A percentile compares a stretch with the other conserved stretches of the same genome.
Evolutionary conservation across 35 echinoderm and acorn worm species (phyloP).

Genomic region (Acanthaster planci): DNA sequence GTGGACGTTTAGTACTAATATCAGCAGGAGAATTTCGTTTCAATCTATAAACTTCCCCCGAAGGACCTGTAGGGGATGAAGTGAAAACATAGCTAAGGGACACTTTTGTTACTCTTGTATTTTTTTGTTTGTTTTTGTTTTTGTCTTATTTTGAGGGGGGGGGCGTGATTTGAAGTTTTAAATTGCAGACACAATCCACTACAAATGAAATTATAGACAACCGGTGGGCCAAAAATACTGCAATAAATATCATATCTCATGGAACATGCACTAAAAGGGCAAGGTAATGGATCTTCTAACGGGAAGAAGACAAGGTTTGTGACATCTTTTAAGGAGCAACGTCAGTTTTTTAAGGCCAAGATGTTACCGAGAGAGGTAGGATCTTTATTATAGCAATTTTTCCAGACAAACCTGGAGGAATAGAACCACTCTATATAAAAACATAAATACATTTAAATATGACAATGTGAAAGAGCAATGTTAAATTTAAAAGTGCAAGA

Average conservation of each 20-base stretch:
- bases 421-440: no score
- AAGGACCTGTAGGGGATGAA: not conserved
- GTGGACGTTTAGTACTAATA: not conserved
- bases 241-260: slow-evolving; percentile 14
- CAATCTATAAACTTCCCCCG: slow-evolving; percentile 2
- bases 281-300: no score
- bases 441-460: no score
- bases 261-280: not conserved
- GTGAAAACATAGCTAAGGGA: no score
- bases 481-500: no score
- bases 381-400: no score
- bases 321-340: not conserved
- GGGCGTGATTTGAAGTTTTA: no score
- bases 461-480: no score
- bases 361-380: no score
- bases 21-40: not conserved
- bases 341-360: not conserved
- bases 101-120: no score
- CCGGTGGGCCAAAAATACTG: not conserved
- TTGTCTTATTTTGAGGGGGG: not conserved
- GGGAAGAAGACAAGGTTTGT: not conserved
- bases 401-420: no score
- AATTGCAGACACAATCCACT: not conserved
- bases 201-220: not conserved
- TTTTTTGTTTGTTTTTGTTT: no score